Conservation (phyloP, 2,888 invertebrate genomes). For the Chrysolina haemoptera region DNA sequence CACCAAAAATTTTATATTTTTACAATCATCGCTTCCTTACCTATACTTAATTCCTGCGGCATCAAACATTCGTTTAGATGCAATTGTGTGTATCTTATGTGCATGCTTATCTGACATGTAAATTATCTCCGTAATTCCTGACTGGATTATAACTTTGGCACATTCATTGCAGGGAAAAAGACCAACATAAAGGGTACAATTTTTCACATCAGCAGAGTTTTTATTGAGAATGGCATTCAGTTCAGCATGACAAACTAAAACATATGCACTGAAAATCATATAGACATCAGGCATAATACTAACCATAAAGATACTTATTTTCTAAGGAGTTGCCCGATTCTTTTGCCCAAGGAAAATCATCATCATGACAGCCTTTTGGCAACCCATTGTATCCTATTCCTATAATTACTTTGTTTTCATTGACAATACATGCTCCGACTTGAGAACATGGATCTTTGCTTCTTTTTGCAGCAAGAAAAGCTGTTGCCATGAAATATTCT, state of each 20-base stretch:
- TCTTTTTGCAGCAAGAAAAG: slow-evolving; percentile 90
- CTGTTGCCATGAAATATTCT: slow-evolving; percentile 97
- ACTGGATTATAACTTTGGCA: slow-evolving; percentile 96
- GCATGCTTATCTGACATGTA: slow-evolving; percentile 89
- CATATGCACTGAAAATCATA: background rate
- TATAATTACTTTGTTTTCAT: slow-evolving; percentile 88
- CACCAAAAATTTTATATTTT: slow-evolving; percentile 3
- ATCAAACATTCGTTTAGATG: slow-evolving; percentile 87
- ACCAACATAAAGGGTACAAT: slow-evolving; percentile 89
- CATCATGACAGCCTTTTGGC: slow-evolving; percentile 91
- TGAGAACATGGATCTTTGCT: slow-evolving; percentile 96
- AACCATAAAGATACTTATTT: slow-evolving; percentile 91
- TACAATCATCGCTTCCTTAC: slow-evolving; percentile 66
- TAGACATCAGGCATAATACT: slow-evolving; percentile 41
- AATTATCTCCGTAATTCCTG: slow-evolving; percentile 85
- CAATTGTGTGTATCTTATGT: slow-evolving; percentile 78
- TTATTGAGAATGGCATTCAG: slow-evolving; percentile 97
- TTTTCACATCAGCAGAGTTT: slow-evolving; percentile 82
- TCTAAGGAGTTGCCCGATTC: slow-evolving; percentile 74
- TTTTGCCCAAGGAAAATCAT: slow-evolving; percentile 92
- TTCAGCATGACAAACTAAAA: slow-evolving; percentile 96
- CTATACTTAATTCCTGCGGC: slow-evolving; percentile 81
- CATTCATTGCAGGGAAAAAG: slow-evolving; percentile 98
- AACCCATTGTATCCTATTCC: slow-evolving; percentile 98
- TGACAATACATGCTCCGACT: slow-evolving; percentile 96